These are phyloP conservation scores for Cheirogaleus major DNA, from an alignment of 2,797 vertebrate species.

Conservation along the genomic window DNA sequence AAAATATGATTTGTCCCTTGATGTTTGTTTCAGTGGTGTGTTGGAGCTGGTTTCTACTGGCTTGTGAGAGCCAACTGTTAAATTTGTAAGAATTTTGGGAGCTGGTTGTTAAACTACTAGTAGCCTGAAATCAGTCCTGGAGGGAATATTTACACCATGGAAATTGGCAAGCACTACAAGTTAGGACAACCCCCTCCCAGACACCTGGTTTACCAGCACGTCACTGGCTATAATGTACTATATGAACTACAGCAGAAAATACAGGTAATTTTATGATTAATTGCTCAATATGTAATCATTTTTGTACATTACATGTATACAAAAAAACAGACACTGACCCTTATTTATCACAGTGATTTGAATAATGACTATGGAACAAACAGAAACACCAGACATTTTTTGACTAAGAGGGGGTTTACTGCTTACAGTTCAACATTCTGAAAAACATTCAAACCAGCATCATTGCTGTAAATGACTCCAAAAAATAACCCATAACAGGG, in stretches of 20 bases:
- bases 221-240: background rate
- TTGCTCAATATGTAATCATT: background rate
- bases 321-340: background rate
- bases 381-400: background rate
- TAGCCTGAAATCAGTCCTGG: background rate
- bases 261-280: slow-evolving; percentile 21
- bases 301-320: background rate
- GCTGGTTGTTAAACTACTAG: background rate
- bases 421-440: slow-evolving; percentile 48
- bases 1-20: background rate
- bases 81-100: background rate
- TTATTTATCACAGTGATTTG: slow-evolving; percentile 19
- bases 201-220: background rate
- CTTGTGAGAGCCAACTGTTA: background rate
- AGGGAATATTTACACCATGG: background rate
- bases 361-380: slow-evolving; percentile 14
- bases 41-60: background rate
- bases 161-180: slow-evolving; percentile 16
- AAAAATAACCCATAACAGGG: background rate
- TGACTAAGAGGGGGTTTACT: slow-evolving; percentile 53
- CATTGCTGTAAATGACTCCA: background rate
- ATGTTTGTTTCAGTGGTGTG: background rate
- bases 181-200: background rate
- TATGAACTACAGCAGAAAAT: slow-evolving; percentile 9
- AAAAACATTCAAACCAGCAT: slow-evolving; percentile 41